These are phyloP conservation scores for Engystomops pustulosus DNA, from an alignment of 2,113 vertebrate species.

Conservation along the genomic window DNA sequence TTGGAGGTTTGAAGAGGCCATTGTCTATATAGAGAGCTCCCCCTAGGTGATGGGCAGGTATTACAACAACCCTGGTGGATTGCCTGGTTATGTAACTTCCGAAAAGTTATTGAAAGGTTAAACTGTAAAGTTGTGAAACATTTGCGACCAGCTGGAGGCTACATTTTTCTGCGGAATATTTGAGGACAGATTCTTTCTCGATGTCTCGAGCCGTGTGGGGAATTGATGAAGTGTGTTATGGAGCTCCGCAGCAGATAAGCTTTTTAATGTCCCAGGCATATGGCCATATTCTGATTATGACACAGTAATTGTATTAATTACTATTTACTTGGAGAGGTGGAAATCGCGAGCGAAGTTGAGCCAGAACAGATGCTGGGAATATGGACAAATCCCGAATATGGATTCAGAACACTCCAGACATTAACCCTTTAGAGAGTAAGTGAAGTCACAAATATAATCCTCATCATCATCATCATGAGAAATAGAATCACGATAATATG, in stretches of 20 bases:
- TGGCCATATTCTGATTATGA: constrained; percentile 18
- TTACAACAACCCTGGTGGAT: background rate
- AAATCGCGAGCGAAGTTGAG: constrained; percentile 36
- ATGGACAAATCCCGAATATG: constrained; percentile 12
- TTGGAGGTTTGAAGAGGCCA: too few relatives aligned
- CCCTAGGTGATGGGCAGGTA: background rate
- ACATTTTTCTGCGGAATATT: background rate
- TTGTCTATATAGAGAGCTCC: too few relatives aligned
- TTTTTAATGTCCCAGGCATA: background rate
- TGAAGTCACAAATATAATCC: background rate
- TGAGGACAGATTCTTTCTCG: background rate
- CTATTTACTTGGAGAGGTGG: background rate
- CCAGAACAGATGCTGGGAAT: constrained; percentile 47
- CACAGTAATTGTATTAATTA: constrained; percentile 46
- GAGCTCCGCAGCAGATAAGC: constrained; percentile 35
- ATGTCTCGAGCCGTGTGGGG: constrained; percentile 16
- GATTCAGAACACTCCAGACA: constrained; percentile 18
- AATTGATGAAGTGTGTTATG: constrained; percentile 9
- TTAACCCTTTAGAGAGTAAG: constrained; percentile 20
- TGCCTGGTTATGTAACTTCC: too few relatives aligned
- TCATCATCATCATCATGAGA: too few relatives aligned
- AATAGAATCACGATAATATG: too few relatives aligned
- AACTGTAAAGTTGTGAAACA: background rate
- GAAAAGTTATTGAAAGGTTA: background rate
- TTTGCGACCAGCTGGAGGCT: background rate